Conservation (phyloP, 2,888 invertebrate genomes). For the Latheticus oryzae region DNA sequence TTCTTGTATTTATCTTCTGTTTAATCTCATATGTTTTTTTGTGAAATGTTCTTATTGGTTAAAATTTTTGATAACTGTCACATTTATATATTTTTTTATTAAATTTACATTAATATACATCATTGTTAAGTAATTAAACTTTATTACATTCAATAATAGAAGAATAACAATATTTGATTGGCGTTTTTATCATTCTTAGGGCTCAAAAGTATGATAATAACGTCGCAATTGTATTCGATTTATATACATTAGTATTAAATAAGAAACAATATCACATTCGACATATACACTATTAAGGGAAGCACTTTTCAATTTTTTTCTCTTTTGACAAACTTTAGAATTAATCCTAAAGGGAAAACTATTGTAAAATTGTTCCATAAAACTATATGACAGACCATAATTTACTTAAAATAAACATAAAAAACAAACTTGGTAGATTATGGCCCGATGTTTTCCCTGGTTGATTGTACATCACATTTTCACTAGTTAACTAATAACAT, state of each 20-base stretch:
- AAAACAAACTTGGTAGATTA: slow-evolving; percentile 29
- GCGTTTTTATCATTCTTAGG: slow-evolving; percentile 52
- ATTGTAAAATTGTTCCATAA: slow-evolving; percentile 16
- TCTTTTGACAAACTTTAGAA: slow-evolving; percentile 32
- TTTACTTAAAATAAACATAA: slow-evolving; percentile 38
- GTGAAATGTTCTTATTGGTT: too few species aligned
- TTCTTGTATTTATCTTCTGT: too few species aligned
- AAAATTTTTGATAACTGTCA: too few species aligned
- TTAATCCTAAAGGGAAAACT: slow-evolving; percentile 32
- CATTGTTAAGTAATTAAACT: slow-evolving; percentile 24
- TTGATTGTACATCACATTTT: slow-evolving; percentile 58
- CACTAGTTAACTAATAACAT: slow-evolving; percentile 45
- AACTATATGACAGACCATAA: slow-evolving; percentile 38
- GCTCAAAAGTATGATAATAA: slow-evolving; percentile 54
- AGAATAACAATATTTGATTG: slow-evolving; percentile 35
- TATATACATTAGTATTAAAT: slow-evolving; percentile 17
- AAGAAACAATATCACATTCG: slow-evolving; percentile 42
- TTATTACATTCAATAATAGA: slow-evolving; percentile 35
- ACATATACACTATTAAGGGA: slow-evolving; percentile 41
- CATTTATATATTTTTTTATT: slow-evolving; percentile 29
- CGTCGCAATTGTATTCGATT: slow-evolving; percentile 32
- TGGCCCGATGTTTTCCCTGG: slow-evolving; percentile 49
- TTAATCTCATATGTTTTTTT: not conserved
- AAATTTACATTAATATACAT: slow-evolving; percentile 35
- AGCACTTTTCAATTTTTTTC: slow-evolving; percentile 36